These are phyloP conservation scores for Heterotis niloticus DNA, from an alignment of 2,113 vertebrate species.

Conservation along the genomic window DNA sequence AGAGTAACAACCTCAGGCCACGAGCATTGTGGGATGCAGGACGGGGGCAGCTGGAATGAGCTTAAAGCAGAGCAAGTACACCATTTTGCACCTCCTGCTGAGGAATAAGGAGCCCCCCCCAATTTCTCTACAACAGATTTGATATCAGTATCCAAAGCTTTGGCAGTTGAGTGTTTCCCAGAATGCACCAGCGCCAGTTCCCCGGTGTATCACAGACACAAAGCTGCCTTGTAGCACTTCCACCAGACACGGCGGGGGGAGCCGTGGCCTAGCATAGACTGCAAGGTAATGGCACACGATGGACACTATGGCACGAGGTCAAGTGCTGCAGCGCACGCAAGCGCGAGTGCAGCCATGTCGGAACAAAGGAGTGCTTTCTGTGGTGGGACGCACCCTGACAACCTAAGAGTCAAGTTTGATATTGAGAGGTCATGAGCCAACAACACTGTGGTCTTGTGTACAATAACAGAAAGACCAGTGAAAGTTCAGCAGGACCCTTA, in stretches of 20 bases:
- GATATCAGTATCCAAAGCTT: slow-evolving; percentile 7
- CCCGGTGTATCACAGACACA: slow-evolving; percentile 56
- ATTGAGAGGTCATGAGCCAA: slow-evolving; percentile 59
- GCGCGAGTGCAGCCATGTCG: slow-evolving; percentile 66
- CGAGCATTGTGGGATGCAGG: neutral
- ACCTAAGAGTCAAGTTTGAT: slow-evolving; percentile 55
- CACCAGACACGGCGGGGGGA: slow-evolving; percentile 30
- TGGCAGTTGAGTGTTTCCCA: neutral
- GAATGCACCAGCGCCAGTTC: slow-evolving; percentile 51
- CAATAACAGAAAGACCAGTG: slow-evolving; percentile 63
- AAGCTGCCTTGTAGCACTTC: slow-evolving; percentile 44
- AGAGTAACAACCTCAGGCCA: neutral
- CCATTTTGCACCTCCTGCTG: neutral
- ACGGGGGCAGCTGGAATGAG: neutral
- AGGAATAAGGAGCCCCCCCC: neutral
- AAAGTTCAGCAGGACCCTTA: slow-evolving; percentile 55
- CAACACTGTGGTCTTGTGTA: slow-evolving; percentile 56
- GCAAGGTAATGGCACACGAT: neutral
- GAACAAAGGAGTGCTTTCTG: slow-evolving; percentile 66
- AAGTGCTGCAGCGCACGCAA: slow-evolving; percentile 59
- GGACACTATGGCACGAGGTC: slow-evolving; percentile 44
- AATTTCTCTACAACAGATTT: neutral
- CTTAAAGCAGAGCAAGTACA: neutral
- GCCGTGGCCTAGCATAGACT: neutral
- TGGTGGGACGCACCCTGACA: slow-evolving; percentile 45